Evolutionary conservation across 2,797 vertebrate species (phyloP).

Genomic region (Cyclopterus lumpus): DNA sequence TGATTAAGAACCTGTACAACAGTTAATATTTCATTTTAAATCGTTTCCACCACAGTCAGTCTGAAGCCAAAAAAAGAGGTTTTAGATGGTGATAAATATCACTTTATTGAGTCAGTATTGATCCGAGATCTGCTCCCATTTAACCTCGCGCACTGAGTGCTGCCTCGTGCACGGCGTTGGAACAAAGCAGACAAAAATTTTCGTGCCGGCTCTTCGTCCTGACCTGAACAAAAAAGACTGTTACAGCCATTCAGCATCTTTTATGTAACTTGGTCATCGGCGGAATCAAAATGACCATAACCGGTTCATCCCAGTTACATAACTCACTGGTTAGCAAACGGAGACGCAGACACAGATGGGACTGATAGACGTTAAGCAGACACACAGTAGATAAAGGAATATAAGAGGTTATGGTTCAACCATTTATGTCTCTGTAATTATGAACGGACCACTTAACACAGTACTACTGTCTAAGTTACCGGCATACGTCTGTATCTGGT

Average conservation of each 20-base stretch:
- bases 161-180: neutral
- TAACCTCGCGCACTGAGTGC: neutral
- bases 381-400: neutral
- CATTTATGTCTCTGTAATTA: too few relatives aligned
- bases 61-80: slow-evolving; percentile 1
- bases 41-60: neutral
- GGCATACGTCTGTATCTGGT: neutral
- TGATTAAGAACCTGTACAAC: too few relatives aligned
- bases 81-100: slow-evolving; percentile 18
- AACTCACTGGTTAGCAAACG: neutral
- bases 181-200: neutral
- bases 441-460: too few relatives aligned
- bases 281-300: slow-evolving; percentile 19
- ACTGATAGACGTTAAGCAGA: neutral
- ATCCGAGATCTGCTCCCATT: neutral
- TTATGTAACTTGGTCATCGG: slow-evolving; percentile 41
- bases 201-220: neutral
- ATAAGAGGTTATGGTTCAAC: neutral
- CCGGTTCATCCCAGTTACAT: slow-evolving; percentile 37
- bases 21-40: neutral
- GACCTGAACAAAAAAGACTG: slow-evolving; percentile 29
- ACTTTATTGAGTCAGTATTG: slow-evolving; percentile 24
- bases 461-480: too few relatives aligned
- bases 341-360: neutral
- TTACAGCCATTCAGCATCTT: slow-evolving; percentile 20